Conservation (phyloP, 1,140 invertebrate genomes). For the Phthorimaea operculella region DNA sequence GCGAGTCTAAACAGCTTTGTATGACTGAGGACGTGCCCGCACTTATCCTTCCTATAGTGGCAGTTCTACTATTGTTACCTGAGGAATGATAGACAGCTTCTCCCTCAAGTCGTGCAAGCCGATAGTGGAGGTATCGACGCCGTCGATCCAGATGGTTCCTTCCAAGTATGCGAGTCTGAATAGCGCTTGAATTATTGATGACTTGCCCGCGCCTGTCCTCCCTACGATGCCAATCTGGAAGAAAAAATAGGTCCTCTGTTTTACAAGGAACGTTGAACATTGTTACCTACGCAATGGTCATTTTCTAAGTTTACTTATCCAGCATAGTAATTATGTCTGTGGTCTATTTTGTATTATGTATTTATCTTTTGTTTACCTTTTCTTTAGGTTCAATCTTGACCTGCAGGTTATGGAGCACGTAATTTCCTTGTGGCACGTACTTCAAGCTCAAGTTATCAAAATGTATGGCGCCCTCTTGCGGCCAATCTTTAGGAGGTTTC, state of each 20-base stretch:
- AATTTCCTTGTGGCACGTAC: constrained; percentile 70
- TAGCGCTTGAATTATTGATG: constrained; percentile 84
- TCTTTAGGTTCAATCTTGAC: constrained; percentile 75
- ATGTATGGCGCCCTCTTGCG: constrained; percentile 73
- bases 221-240: constrained; percentile 79
- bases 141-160: constrained; percentile 72
- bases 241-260: not conserved
- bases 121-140: constrained; percentile 68
- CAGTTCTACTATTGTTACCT: constrained; percentile 60
- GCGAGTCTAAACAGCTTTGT: constrained; percentile 83
- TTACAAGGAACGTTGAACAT: too few relatives aligned
- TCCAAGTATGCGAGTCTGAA: constrained; percentile 79
- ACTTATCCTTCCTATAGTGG: constrained; percentile 73
- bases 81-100: constrained; percentile 84
- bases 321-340: too few relatives aligned
- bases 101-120: constrained; percentile 73
- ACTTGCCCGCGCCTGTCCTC: constrained; percentile 92
- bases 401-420: constrained; percentile 73
- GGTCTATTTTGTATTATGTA: not conserved
- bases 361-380: constrained; percentile 73
- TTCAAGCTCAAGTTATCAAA: constrained; percentile 74
- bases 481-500: constrained; percentile 76
- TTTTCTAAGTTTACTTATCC: too few relatives aligned
- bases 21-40: constrained; percentile 94
- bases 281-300: too few relatives aligned